Evolutionary conservation across 2,888 invertebrate species (phyloP).

Genomic region (Lutraria lutraria): DNA sequence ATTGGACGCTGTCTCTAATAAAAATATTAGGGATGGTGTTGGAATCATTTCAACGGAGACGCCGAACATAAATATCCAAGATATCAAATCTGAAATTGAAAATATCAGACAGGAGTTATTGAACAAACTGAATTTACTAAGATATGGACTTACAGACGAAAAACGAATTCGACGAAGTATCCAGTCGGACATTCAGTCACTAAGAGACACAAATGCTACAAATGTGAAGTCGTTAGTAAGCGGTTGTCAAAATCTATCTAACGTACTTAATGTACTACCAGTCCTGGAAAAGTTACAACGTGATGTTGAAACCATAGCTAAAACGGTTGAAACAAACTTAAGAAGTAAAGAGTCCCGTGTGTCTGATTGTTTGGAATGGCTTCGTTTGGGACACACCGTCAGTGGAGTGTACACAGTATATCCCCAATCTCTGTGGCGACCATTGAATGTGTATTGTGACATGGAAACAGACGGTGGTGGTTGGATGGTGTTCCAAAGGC

Average conservation of each 20-base stretch:
- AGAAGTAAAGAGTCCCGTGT: neutral
- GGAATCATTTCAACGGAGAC: neutral
- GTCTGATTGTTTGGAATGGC: slow-evolving; percentile 39
- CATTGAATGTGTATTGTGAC: slow-evolving; percentile 57
- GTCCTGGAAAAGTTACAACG: neutral
- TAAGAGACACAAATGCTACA: neutral
- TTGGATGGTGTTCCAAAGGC: slow-evolving; percentile 69
- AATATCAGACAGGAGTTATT: neutral
- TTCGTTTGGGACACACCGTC: neutral
- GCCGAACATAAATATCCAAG: too few species aligned
- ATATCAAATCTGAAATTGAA: slow-evolving; percentile 15
- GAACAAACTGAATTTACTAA: neutral
- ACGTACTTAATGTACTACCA: neutral
- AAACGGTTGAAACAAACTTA: neutral
- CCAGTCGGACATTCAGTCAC: slow-evolving; percentile 15
- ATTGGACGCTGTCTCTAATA: neutral
- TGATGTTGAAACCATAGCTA: neutral
- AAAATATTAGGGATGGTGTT: neutral
- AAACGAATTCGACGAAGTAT: slow-evolving; percentile 36
- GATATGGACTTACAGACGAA: slow-evolving; percentile 26
- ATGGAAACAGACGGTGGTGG: slow-evolving; percentile 67
- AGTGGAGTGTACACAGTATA: slow-evolving; percentile 46
- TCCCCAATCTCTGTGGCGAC: slow-evolving; percentile 40
- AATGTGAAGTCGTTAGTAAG: neutral
- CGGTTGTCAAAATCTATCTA: neutral